phyloP scores from a whole-genome alignment of 2,888 invertebrate species.

The Tachina grossa region DNA sequence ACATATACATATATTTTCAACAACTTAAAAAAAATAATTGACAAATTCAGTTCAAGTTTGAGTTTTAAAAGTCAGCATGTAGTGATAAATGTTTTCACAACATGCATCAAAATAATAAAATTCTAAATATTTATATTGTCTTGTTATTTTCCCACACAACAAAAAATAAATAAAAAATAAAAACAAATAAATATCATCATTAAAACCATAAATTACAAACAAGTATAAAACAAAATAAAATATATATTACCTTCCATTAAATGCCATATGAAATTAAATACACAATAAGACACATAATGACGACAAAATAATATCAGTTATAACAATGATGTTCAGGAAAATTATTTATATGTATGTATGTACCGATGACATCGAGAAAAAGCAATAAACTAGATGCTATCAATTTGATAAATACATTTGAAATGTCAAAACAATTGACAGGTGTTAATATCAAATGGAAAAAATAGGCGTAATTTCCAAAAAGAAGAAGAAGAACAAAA shows the following conservation, averaged over 20 bases:
- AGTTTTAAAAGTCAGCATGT: too few species aligned
- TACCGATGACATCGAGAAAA: conserved; percentile 23
- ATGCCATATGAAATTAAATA: background rate
- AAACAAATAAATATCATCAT: conserved; percentile 21
- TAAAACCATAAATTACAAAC: conserved; percentile 26
- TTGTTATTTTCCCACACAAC: background rate
- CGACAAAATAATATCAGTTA: conserved; percentile 1
- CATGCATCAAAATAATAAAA: too few species aligned
- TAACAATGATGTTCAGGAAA: background rate
- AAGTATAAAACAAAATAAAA: conserved; percentile 19
- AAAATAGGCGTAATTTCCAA: background rate
- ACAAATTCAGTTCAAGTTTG: too few species aligned
- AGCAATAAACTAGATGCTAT: conserved; percentile 32
- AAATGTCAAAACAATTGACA: conserved; percentile 24
- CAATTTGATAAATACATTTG: conserved; percentile 47
- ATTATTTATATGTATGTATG: background rate
- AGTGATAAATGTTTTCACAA: too few species aligned
- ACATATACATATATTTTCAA: too few species aligned
- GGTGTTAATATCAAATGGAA: background rate
- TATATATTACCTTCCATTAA: conserved; percentile 16
- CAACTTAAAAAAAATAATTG: too few species aligned
- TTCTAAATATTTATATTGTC: too few species aligned
- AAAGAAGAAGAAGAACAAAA: background rate
- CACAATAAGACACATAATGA: background rate
- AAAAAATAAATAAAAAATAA: background rate